Base-by-base conservation (phyloP, 2,888 invertebrate genomes). In the Lithophane ornitopus region DNA sequence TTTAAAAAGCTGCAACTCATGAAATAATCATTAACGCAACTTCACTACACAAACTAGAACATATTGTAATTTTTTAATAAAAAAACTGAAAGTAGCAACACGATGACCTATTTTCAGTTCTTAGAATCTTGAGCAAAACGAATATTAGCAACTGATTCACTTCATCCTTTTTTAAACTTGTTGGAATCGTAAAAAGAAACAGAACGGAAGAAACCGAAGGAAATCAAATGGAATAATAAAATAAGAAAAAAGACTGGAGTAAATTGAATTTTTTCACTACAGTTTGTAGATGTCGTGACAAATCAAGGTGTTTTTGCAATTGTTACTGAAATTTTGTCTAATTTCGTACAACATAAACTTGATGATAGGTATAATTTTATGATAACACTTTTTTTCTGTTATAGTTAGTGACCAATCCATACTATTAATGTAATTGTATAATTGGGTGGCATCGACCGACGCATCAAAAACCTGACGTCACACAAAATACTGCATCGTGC, bases 181-280 rank as follows among this genome's bases (percentile, higher is more conserved):
- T 14, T 65, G 41, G 44, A 52, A 52, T 79, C 49, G 12, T 76
- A 39, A 58, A 56, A 63, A 34, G 8, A 9, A 63, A 65, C 12
- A 28, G n/a, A 62, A 65, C 34, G 49, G 56, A 73, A 59, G 63
- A 39, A 73, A 34, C 19, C 14, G 8, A 39, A 80, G 44, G 74
- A 73, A 63, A 65, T 63, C 41, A 52, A 78, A 80, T 19, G 26
- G 22, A 44, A 62, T 16, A 46, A 28, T n/a, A n/a, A 72, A 41
- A 41, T 34, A 54, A 19, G n/a, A 3, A 76, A 76, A 49, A 41
- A 34, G 7, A 63, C 14, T 22, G 26, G 22, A 59, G 44, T 59
- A 39, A 59, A 49, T 49, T n/a, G 8, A 78, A 34, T 70, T 59
- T 52, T 16, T 78, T 59, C 7, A n/a, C n/a, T 16, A 39, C 7